Conservation (phyloP, 2,797 vertebrate genomes). For the Diceros bicornis region DNA sequence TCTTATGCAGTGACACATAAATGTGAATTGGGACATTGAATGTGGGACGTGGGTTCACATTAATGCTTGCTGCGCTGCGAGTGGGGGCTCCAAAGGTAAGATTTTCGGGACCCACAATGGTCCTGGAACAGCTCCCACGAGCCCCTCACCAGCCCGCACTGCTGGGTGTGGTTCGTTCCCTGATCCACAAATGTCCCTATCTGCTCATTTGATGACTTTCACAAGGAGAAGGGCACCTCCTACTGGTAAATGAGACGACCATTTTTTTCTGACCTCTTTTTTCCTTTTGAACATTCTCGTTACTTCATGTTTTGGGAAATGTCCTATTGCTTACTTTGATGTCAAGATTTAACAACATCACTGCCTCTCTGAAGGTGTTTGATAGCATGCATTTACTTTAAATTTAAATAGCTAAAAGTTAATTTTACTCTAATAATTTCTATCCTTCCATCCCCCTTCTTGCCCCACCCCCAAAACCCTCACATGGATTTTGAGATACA, state of each 20-base stretch:
- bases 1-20: background rate
- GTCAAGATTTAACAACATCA: background rate
- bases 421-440: background rate
- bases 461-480: background rate
- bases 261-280: background rate
- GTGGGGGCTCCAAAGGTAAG: background rate
- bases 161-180: background rate
- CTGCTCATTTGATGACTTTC: background rate
- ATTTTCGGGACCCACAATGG: background rate
- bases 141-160: background rate
- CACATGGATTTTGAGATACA: background rate
- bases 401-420: background rate
- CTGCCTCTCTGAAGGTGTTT: background rate
- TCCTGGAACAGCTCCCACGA: background rate
- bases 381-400: background rate
- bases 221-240: conserved; percentile 38
- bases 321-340: background rate
- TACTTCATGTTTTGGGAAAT: conserved; percentile 19
- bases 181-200: background rate
- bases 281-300: background rate
- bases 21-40: background rate
- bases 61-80: background rate
- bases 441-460: background rate
- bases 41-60: background rate
- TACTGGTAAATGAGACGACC: conserved; percentile 19